Base-by-base conservation (phyloP, 2,888 invertebrate genomes). In the Lasioglossum malachurum region DNA sequence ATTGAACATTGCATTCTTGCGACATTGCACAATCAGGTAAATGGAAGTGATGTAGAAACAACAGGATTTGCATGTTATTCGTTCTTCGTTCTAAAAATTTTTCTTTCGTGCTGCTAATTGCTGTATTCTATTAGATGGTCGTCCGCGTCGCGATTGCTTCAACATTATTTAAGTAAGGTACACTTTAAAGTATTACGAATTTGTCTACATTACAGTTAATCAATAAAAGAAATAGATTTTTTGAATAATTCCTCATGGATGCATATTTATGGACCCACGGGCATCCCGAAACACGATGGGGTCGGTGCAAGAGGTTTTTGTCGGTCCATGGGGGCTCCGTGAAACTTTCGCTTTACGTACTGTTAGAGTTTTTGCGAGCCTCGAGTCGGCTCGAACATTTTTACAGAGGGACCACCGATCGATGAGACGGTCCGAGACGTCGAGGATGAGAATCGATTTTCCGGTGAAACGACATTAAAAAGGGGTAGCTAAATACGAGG, bases 281-380 rank as follows among this genome's bases (percentile, higher is more conserved):
- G 64, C 82, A 75, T 38, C 73, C 64, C 44, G 53, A 82, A 87
- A 76, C 38, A 35, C 31, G 19, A 57, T 23, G n/a, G 31, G 23
- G 3, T 60, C 27, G 67, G 44, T 27, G 14, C n/a, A 14, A n/a
- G 3, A 4, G 8, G n/a, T 75, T 71, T 75, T 69, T 69, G 31
- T 8, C 23, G 12, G 19, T n/a, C n/a, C n/a, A n/a, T 12, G 4
- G 12, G 4, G n/a, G 57, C 46, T 41, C 27, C n/a, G 73, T 73
- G 27, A 73, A 84, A 79, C 73, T 79, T 75, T 49, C 75, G 46
- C 79, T 84, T 67, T 73, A 57, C 46, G 38, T 23, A 46, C n/a
- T 16, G n/a, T 31, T 3, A 2, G 5, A 8, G 8, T n/a, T 76
- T 73, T 79, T 82, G 23, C 31, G 14, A 38, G 2, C 19, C 2